Conservation (phyloP, 2,797 vertebrate genomes). For the Pseudochirops cupreus region DNA sequence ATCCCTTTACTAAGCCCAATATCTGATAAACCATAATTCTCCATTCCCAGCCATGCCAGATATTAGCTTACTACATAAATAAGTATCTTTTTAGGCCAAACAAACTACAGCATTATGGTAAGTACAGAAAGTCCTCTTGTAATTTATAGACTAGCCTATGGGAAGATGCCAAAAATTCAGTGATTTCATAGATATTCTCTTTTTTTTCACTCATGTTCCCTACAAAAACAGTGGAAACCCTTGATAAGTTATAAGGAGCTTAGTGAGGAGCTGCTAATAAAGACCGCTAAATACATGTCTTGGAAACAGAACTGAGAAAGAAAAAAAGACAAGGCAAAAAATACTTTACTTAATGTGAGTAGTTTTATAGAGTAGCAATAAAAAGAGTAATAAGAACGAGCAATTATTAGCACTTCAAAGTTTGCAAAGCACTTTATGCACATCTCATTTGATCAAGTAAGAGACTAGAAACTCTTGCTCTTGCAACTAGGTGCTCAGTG, state of each 20-base stretch:
- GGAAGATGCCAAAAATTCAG: constrained; percentile 21
- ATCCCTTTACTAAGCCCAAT: background rate
- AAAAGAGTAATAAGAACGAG: background rate
- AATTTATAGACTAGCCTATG: background rate
- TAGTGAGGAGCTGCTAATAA: background rate
- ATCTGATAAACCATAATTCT: background rate
- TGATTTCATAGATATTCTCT: background rate
- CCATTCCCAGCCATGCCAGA: background rate
- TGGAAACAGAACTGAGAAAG: background rate
- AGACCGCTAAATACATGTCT: background rate
- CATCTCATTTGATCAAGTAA: background rate
- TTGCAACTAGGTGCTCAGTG: background rate
- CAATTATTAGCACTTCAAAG: background rate
- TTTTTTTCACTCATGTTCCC: background rate
- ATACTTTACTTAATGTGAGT: background rate
- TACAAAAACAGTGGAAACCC: constrained; percentile 25
- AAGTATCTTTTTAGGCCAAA: constrained; percentile 38
- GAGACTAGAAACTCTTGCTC: background rate
- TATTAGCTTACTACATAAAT: constrained; percentile 19
- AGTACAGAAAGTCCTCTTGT: background rate
- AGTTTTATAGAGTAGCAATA: background rate
- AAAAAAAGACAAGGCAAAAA: background rate
- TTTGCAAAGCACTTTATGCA: background rate
- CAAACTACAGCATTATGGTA: background rate
- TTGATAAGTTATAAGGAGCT: constrained; percentile 17